Conservation (phyloP, 2,888 invertebrate species). For the Meta bourneti region DNA sequence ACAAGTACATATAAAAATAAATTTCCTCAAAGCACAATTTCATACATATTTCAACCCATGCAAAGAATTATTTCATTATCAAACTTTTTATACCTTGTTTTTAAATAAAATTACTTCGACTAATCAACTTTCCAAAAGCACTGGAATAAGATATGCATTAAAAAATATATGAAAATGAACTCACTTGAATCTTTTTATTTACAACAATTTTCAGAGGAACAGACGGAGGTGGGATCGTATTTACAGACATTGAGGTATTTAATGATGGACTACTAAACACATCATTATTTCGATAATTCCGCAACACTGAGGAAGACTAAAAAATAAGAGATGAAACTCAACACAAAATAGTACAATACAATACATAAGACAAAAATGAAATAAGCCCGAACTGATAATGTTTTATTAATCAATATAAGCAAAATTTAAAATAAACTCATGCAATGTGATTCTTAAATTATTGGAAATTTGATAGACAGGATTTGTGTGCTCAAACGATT, state of each 20-base stretch:
- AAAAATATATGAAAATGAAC: background rate
- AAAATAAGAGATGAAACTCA: background rate
- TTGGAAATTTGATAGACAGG: no score
- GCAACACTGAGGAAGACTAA: background rate
- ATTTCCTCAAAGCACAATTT: no score
- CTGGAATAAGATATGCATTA: no score
- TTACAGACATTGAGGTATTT: background rate
- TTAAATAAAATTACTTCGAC: no score
- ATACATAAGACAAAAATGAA: background rate
- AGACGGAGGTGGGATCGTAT: conserved; percentile 61
- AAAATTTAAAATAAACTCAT: no score
- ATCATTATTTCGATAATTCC: conserved; percentile 35
- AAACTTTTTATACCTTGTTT: no score
- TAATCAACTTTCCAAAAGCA: no score
- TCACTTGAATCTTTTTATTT: conserved; percentile 57
- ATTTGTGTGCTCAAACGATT: background rate
- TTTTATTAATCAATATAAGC: no score
- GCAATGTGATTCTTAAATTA: no score
- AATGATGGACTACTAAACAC: conserved; percentile 30
- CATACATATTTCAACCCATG: no score
- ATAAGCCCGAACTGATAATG: background rate
- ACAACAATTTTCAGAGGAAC: conserved; percentile 58
- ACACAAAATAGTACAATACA: background rate
- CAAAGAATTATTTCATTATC: no score
- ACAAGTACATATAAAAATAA: no score